Evolutionary conservation across 2,888 invertebrate species (phyloP).

Genomic region (Erebia ligea): DNA sequence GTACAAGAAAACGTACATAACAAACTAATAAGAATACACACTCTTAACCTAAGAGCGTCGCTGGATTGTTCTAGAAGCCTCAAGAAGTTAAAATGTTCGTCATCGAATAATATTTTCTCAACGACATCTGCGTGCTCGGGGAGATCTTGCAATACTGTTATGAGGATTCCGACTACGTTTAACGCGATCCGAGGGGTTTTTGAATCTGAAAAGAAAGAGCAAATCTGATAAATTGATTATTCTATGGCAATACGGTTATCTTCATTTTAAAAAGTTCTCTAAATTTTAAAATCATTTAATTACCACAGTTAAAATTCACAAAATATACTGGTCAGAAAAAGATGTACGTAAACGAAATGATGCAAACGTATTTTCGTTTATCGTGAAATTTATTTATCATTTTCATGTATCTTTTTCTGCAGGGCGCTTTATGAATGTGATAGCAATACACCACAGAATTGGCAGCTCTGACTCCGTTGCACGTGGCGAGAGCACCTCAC

Average conservation of each 20-base stretch:
- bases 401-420: no score
- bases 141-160: slow-evolving; percentile 87
- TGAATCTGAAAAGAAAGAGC: slow-evolving; percentile 65
- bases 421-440: no score
- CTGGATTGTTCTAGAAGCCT: slow-evolving; percentile 83
- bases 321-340: no score
- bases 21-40: slow-evolving; percentile 88
- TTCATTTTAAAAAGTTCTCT: not conserved
- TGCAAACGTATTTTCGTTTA: no score
- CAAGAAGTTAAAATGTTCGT: slow-evolving; percentile 76
- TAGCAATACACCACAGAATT: no score
- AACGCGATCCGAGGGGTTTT: slow-evolving; percentile 85
- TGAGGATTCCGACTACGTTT: slow-evolving; percentile 88
- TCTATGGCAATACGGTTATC: not conserved
- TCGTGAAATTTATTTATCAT: no score
- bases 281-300: no score
- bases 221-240: not conserved
- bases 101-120: slow-evolving; percentile 86
- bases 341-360: no score
- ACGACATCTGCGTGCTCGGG: slow-evolving; percentile 91
- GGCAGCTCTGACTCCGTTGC: no score
- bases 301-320: no score
- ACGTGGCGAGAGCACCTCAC: no score
- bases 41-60: slow-evolving; percentile 84
- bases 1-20: slow-evolving; percentile 87